A percentile compares a stretch with the other conserved stretches of the same genome.
These are phyloP conservation scores for Drosophila burlai DNA, from an alignment of 1,140 invertebrate genomes.

Conservation along the genomic window DNA sequence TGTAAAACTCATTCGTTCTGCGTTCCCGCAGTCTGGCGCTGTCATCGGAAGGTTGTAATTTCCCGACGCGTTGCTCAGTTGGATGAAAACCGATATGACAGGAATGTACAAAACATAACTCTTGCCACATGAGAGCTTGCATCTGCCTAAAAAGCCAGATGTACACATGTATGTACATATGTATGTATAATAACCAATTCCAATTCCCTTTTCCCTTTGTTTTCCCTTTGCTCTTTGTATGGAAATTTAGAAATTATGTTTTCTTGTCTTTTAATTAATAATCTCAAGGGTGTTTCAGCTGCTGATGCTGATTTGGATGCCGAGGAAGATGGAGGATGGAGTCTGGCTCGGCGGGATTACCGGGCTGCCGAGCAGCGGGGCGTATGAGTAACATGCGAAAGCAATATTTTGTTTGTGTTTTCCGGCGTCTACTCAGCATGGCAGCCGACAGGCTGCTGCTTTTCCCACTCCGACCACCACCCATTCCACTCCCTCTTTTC, in stretches of 20 bases:
- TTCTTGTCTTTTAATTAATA: conserved; percentile 84
- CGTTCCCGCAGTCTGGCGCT: background rate
- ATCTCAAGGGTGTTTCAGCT: conserved; percentile 67
- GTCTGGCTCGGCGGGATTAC: conserved; percentile 1
- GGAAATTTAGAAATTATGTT: conserved; percentile 80
- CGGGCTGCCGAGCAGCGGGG: conserved; percentile 21
- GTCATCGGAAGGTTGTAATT: background rate
- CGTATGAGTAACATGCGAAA: conserved; percentile 64
- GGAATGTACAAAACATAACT: background rate
- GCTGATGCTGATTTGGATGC: conserved; percentile 1
- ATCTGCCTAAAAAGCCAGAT: background rate
- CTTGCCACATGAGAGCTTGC: conserved; percentile 1
- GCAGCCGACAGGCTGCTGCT: conserved; percentile 42
- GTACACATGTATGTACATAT: background rate
- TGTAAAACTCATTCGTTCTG: background rate
- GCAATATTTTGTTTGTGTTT: conserved; percentile 58
- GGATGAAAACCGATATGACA: conserved; percentile 4
- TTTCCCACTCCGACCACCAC: background rate
- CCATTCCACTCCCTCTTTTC: background rate
- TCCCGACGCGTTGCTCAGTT: background rate
- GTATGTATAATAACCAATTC: conserved; percentile 22
- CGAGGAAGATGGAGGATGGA: conserved; percentile 35
- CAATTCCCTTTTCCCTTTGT: conserved; percentile 23
- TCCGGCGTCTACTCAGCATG: conserved; percentile 30
- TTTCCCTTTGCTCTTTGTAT: conserved; percentile 33